phyloP scores from a whole-genome alignment of 2,888 invertebrate species.

The Nebria salina region DNA sequence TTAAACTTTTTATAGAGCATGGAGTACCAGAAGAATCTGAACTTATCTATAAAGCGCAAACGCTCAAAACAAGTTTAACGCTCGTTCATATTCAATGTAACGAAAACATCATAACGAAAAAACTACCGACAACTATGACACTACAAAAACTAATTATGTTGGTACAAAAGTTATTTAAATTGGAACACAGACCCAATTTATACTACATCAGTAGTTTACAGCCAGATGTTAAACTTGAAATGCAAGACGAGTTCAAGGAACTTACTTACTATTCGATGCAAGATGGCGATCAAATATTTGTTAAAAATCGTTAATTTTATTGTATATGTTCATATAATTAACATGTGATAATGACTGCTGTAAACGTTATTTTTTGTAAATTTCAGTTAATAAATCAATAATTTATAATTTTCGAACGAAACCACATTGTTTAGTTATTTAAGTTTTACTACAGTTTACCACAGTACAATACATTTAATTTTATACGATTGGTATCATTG shows the following conservation, averaged over 20 bases:
- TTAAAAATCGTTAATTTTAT: conserved; percentile 59
- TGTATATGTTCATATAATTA: conserved; percentile 25
- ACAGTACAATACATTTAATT: neutral
- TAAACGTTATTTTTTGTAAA: conserved; percentile 17
- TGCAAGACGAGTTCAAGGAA: conserved; percentile 86
- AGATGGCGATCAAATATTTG: conserved; percentile 82
- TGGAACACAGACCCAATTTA: conserved; percentile 62
- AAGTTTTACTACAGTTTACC: neutral
- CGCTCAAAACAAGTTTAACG: conserved; percentile 77
- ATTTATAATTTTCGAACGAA: neutral
- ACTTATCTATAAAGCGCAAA: conserved; percentile 66
- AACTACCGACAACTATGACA: conserved; percentile 79
- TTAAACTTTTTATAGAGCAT: conserved; percentile 71
- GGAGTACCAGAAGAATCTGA: conserved; percentile 84
- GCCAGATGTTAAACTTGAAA: conserved; percentile 73
- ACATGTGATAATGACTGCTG: conserved; percentile 20
- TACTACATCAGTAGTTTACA: conserved; percentile 68
- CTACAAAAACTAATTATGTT: conserved; percentile 86
- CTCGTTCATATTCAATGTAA: conserved; percentile 68
- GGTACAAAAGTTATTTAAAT: conserved; percentile 78
- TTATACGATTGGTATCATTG: neutral
- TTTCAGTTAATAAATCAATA: conserved; percentile 23
- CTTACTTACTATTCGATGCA: conserved; percentile 85
- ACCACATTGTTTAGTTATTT: neutral
- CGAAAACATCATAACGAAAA: conserved; percentile 69